Evolutionary conservation across 2,113 vertebrate species (phyloP).

Genomic region (Nothoprocta pentlandii): DNA sequence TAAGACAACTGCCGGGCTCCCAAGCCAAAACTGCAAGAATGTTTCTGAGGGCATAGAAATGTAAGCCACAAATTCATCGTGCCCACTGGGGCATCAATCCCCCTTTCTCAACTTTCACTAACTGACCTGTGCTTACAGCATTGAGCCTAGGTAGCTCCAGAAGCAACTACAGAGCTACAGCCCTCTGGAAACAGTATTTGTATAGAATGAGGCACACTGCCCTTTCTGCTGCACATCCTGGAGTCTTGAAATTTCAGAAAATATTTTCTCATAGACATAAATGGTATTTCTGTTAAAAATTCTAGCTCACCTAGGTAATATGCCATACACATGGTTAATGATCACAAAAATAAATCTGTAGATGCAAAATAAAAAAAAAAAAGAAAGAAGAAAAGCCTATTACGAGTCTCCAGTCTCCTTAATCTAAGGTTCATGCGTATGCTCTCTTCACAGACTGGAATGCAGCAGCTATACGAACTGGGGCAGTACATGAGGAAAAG

Average conservation of each 20-base stretch:
- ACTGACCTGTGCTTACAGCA: neutral
- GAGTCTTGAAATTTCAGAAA: neutral
- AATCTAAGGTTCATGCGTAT: neutral
- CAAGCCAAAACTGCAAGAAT: neutral
- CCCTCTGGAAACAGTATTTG: neutral
- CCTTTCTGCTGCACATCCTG: neutral
- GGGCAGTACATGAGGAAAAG: slow-evolving; percentile 81
- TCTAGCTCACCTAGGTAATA: neutral
- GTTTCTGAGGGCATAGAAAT: neutral
- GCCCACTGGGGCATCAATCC: neutral
- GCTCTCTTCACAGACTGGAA: slow-evolving; percentile 82
- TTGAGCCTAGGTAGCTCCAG: neutral
- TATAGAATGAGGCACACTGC: neutral
- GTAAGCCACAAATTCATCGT: neutral
- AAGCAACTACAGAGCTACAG: neutral
- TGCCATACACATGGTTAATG: neutral
- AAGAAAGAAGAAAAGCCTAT: neutral
- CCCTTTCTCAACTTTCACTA: neutral
- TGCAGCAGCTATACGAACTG: slow-evolving; percentile 87
- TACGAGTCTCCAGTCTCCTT: neutral
- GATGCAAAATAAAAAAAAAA: neutral
- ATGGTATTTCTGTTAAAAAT: neutral
- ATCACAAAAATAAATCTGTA: neutral
- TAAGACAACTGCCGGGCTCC: neutral
- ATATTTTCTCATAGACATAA: neutral